Conservation (phyloP, 2,888 invertebrate genomes). For the Pseudococcus longispinus region DNA sequence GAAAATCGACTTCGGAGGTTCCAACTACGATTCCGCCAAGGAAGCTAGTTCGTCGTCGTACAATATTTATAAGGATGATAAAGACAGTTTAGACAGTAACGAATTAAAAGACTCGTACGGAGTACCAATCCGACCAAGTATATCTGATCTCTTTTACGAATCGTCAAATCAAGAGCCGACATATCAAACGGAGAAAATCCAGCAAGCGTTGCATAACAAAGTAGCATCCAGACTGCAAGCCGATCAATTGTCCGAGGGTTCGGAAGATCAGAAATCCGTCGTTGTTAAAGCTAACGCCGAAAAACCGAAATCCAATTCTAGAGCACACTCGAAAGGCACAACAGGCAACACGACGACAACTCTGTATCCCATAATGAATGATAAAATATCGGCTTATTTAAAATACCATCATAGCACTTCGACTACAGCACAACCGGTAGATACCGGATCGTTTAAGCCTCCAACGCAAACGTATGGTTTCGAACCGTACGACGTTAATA, state of each 20-base stretch:
- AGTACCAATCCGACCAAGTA: slow-evolving; percentile 52
- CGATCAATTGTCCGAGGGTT: slow-evolving; percentile 35
- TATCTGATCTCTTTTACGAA: slow-evolving; percentile 53
- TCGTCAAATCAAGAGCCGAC: slow-evolving; percentile 40
- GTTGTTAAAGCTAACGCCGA: neutral
- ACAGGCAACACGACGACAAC: neutral
- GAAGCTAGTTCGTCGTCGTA: slow-evolving; percentile 47
- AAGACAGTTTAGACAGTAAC: neutral
- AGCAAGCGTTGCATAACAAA: neutral
- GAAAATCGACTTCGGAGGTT: slow-evolving; percentile 56
- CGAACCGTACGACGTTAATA: slow-evolving; percentile 6
- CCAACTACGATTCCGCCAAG: slow-evolving; percentile 48
- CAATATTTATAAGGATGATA: slow-evolving; percentile 47
- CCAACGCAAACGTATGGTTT: slow-evolving; percentile 57
- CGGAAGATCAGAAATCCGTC: slow-evolving; percentile 24
- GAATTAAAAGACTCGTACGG: slow-evolving; percentile 58
- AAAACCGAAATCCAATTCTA: neutral
- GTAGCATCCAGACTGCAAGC: neutral
- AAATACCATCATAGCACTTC: slow-evolving; percentile 57
- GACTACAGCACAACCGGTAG: slow-evolving; percentile 46
- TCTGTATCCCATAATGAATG: slow-evolving; percentile 51
- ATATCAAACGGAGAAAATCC: slow-evolving; percentile 45
- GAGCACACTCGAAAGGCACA: neutral
- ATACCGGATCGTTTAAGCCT: slow-evolving; percentile 56
- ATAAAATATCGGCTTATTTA: slow-evolving; percentile 58